These are phyloP conservation scores for Caenorhabditis sp. DNA, from an alignment of 2,888 invertebrate species.

Conservation along the genomic window DNA sequence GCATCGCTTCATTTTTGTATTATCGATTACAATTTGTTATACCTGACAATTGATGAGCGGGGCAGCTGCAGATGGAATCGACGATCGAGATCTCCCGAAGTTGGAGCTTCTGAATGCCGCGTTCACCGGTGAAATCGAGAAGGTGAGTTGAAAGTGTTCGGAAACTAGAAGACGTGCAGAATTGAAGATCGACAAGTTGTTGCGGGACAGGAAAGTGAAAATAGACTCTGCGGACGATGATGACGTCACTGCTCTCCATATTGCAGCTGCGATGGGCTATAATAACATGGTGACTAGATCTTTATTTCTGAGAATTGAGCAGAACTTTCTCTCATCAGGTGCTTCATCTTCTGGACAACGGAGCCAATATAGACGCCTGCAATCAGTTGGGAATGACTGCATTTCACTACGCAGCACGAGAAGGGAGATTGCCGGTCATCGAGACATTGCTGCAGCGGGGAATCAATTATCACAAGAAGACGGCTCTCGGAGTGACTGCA, in stretches of 20 bases:
- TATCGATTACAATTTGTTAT: conserved; percentile 13
- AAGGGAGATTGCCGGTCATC: conserved; percentile 76
- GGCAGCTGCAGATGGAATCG: conserved; percentile 65
- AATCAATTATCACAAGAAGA: conserved; percentile 68
- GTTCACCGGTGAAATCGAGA: conserved; percentile 46
- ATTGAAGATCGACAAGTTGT: conserved; percentile 50
- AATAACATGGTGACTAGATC: conserved; percentile 72
- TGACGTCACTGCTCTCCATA: conserved; percentile 78
- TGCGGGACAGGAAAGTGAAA: conserved; percentile 57
- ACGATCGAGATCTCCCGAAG: conserved; percentile 71
- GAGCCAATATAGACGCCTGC: conserved; percentile 76
- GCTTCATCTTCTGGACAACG: conserved; percentile 68
- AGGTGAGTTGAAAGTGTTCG: conserved; percentile 33
- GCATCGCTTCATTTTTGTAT: conserved; percentile 13
- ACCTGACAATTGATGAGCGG: conserved; percentile 53
- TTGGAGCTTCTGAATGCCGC: conserved; percentile 68
- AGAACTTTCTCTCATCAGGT: conserved; percentile 56
- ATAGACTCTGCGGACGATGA: conserved; percentile 79
- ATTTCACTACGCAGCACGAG: conserved; percentile 79
- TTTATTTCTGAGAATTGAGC: not conserved
- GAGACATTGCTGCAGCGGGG: conserved; percentile 78
- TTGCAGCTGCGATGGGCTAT: conserved; percentile 78
- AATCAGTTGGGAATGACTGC: conserved; percentile 78
- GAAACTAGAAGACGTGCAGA: not conserved
- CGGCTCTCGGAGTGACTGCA: conserved; percentile 70